Conservation (phyloP, 2,797 vertebrate species). For the Simalia tracyae region DNA sequence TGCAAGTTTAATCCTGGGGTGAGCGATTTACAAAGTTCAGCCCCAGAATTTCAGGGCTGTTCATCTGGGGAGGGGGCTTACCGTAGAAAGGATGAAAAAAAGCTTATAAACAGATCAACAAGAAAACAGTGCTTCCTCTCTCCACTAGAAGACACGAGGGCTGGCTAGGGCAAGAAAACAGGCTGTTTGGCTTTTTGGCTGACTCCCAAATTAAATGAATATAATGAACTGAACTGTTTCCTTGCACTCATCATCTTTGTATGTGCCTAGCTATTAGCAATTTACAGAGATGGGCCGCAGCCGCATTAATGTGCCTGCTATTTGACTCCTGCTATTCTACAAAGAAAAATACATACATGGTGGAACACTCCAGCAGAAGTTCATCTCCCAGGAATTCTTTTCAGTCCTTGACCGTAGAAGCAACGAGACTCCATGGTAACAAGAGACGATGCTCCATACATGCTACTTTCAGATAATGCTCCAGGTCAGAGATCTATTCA, state of each 20-base stretch:
- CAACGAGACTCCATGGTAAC: not conserved
- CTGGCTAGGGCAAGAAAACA: not conserved
- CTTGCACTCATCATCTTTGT: slow-evolving; percentile 13
- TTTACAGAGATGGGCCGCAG: not conserved
- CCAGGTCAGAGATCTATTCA: not conserved
- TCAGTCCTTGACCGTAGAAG: slow-evolving; percentile 24
- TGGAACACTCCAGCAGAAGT: slow-evolving; percentile 22
- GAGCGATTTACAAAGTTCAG: slow-evolving; percentile 25
- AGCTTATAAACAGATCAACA: not conserved
- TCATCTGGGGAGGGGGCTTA: not conserved
- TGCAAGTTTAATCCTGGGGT: not conserved
- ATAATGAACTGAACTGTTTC: not conserved
- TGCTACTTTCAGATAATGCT: not conserved
- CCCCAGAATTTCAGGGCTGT: slow-evolving; percentile 4
- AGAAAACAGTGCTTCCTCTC: not conserved
- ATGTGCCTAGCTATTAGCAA: slow-evolving; percentile 31
- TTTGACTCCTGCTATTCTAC: not conserved
- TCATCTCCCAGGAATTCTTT: not conserved
- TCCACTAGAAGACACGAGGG: not conserved
- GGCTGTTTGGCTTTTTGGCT: not conserved
- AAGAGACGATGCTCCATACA: not conserved
- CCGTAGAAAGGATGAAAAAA: not conserved
- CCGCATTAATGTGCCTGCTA: slow-evolving; percentile 7
- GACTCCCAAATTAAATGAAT: slow-evolving; percentile 16
- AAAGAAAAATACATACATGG: not conserved